A percentile compares a stretch with the other conserved stretches of the same genome.
phyloP scores from a whole-genome alignment of 2,113 vertebrate species.

The Percopsis transmontana region DNA sequence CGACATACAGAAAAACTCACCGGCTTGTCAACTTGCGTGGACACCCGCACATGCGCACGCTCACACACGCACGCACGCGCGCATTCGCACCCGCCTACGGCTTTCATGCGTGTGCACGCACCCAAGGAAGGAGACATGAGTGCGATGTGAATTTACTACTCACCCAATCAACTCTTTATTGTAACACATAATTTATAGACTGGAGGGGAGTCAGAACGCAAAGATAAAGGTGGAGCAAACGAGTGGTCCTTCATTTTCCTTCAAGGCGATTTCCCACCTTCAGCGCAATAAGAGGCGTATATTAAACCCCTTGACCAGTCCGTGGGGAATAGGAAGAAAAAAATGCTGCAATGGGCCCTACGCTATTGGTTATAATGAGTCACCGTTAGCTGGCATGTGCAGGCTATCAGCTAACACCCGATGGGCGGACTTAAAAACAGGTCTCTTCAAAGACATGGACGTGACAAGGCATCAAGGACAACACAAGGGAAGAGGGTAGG shows the following conservation, averaged over 20 bases:
- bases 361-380: conserved; percentile 32
- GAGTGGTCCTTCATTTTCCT: conserved; percentile 68
- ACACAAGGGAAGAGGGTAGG: conserved; percentile 34
- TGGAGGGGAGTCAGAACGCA: conserved; percentile 69
- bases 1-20: conserved; percentile 40
- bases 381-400: conserved; percentile 26
- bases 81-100: conserved; percentile 21
- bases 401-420: conserved; percentile 33
- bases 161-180: conserved; percentile 80
- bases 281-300: conserved; percentile 55
- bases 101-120: conserved; percentile 68
- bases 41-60: conserved; percentile 24
- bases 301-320: conserved; percentile 55
- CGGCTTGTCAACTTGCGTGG: conserved; percentile 14
- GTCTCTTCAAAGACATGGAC: conserved; percentile 35
- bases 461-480: conserved; percentile 44
- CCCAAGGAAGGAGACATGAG: conserved; percentile 46
- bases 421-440: conserved; percentile 32
- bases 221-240: conserved; percentile 72
- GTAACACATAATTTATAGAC: conserved; percentile 78
- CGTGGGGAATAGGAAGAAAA: conserved; percentile 35
- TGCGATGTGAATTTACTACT: conserved; percentile 71
- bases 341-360: conserved; percentile 50
- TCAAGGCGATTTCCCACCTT: conserved; percentile 67
- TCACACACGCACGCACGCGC: conserved; percentile 27